phyloP scores from a whole-genome alignment of 2,888 invertebrate genomes.

The Zaprionus obscuricornis region DNA sequence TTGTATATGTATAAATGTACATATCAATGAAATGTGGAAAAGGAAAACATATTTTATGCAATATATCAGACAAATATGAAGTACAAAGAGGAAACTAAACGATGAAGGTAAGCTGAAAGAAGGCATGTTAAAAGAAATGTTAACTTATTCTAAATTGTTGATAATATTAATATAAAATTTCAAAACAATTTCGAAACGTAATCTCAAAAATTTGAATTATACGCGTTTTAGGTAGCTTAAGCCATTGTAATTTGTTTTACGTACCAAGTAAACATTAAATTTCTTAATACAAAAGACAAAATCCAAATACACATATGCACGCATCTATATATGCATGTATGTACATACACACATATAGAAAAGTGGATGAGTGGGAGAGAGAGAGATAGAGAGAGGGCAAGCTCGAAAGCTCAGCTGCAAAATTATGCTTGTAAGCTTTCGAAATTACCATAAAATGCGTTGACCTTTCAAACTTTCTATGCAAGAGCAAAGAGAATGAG shows the following conservation, averaged over 20 bases:
- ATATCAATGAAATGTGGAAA: too few relatives aligned
- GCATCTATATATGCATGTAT: too few relatives aligned
- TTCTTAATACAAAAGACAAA: constrained; percentile 33
- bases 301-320: constrained; percentile 14
- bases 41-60: too few relatives aligned
- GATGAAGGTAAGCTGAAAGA: too few relatives aligned
- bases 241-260: constrained; percentile 32
- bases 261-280: constrained; percentile 47
- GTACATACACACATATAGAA: background rate
- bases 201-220: constrained; percentile 30
- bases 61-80: too few relatives aligned
- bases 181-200: constrained; percentile 21
- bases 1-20: too few relatives aligned
- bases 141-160: too few relatives aligned
- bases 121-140: too few relatives aligned
- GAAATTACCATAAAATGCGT: constrained; percentile 64
- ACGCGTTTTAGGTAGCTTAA: constrained; percentile 31
- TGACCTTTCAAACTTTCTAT: constrained; percentile 56
- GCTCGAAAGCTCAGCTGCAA: constrained; percentile 53
- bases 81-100: too few relatives aligned
- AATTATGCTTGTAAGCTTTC: constrained; percentile 63
- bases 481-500: constrained; percentile 28
- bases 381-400: background rate
- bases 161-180: constrained; percentile 7
- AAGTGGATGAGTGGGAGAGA: background rate